Evolutionary conservation across 2,888 invertebrate genomes (phyloP).

Genomic region (Incurvaria masculella): DNA sequence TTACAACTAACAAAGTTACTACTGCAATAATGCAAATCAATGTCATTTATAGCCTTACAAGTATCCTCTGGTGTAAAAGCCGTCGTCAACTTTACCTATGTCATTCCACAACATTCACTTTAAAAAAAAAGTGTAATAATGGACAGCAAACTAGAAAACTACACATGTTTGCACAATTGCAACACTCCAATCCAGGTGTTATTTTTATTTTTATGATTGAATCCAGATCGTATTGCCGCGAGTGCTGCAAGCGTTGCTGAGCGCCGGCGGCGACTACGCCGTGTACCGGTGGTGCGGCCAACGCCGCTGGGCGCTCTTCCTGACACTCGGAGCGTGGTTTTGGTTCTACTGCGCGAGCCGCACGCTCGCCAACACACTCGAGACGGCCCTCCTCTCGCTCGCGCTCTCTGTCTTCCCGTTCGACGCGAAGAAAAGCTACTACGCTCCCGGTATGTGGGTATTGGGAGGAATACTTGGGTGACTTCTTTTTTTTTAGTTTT

Average conservation of each 20-base stretch:
- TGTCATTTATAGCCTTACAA: too few relatives aligned
- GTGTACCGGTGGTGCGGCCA: slow-evolving; percentile 67
- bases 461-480: too few relatives aligned
- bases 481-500: too few relatives aligned
- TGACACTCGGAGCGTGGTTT: slow-evolving; percentile 82
- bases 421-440: slow-evolving; percentile 43
- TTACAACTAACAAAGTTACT: too few relatives aligned
- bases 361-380: slow-evolving; percentile 84
- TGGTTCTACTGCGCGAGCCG: slow-evolving; percentile 88
- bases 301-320: slow-evolving; percentile 74
- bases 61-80: too few relatives aligned
- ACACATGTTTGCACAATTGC: neutral
- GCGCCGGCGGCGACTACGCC: slow-evolving; percentile 72
- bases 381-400: slow-evolving; percentile 77
- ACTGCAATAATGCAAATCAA: too few relatives aligned
- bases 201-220: slow-evolving; percentile 2
- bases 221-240: slow-evolving; percentile 70
- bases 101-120: too few relatives aligned
- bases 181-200: slow-evolving; percentile 4
- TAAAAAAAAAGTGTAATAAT: slow-evolving; percentile 2
- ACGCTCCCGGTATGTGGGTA: slow-evolving; percentile 35
- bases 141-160: neutral
- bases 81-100: too few relatives aligned
- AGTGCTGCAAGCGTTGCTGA: slow-evolving; percentile 76
- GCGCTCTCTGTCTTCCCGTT: slow-evolving; percentile 77